These are phyloP conservation scores for Heterodera filipjevi DNA, from an alignment of 2,888 invertebrate genomes.

Conservation along the genomic window DNA sequence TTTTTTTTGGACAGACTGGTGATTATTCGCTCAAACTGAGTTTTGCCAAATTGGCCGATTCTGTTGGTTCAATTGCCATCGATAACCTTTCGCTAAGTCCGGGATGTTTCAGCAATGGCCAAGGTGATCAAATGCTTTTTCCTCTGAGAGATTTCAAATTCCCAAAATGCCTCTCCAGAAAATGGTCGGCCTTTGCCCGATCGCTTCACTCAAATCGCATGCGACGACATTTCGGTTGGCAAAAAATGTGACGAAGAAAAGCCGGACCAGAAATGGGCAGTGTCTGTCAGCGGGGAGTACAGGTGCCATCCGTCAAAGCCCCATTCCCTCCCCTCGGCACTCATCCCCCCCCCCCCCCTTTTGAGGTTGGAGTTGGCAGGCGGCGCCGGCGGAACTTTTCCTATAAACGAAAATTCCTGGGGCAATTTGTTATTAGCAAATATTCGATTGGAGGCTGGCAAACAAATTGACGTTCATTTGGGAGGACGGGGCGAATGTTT, in stretches of 20 bases:
- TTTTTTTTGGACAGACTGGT: slow-evolving; percentile 7
- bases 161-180: background rate
- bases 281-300: slow-evolving; percentile 13
- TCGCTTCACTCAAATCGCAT: background rate
- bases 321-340: no score
- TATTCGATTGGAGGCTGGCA: slow-evolving; percentile 34
- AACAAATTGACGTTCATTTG: slow-evolving; percentile 37
- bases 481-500: slow-evolving; percentile 44
- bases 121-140: slow-evolving; percentile 16
- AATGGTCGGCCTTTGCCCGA: background rate
- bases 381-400: slow-evolving; percentile 44
- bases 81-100: slow-evolving; percentile 51
- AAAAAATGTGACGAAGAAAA: slow-evolving; percentile 8
- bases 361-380: slow-evolving; percentile 46
- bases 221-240: background rate
- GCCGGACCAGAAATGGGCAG: slow-evolving; percentile 21
- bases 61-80: slow-evolving; percentile 46
- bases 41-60: slow-evolving; percentile 44
- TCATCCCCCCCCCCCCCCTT: no score
- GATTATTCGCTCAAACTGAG: slow-evolving; percentile 46
- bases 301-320: slow-evolving; percentile 1
- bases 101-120: slow-evolving; percentile 43
- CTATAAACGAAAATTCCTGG: slow-evolving; percentile 33
- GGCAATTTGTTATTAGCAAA: slow-evolving; percentile 41
- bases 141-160: background rate